Evolutionary conservation across 2,888 invertebrate genomes (phyloP).

Genomic region (Drosophila cognata): DNA sequence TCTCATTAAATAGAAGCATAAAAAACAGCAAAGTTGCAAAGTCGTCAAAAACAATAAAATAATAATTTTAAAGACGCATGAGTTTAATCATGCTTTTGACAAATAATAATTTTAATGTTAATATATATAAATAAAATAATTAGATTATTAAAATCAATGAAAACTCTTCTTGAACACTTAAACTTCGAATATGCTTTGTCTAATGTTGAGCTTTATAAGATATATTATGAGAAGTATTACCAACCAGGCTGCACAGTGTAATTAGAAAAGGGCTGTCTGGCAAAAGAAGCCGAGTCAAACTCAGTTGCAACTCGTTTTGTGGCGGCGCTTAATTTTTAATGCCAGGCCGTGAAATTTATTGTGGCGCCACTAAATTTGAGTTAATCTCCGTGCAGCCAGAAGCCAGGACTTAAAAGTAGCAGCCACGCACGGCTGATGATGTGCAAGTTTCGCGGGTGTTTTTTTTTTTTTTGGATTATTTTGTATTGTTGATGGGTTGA

Average conservation of each 20-base stretch:
- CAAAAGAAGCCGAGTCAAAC: conserved; percentile 33
- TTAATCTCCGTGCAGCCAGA: conserved; percentile 69
- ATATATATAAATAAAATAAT: no score
- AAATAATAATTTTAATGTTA: neutral
- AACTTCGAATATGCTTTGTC: neutral
- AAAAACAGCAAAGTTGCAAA: neutral
- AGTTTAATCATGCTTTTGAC: neutral
- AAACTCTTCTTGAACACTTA: neutral
- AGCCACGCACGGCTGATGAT: conserved; percentile 49
- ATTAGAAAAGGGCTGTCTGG: conserved; percentile 44
- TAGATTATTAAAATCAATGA: neutral
- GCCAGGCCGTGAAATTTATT: conserved; percentile 79
- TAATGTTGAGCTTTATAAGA: neutral
- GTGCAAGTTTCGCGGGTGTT: conserved; percentile 47
- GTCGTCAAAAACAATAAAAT: neutral
- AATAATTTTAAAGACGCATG: neutral
- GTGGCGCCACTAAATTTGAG: conserved; percentile 76
- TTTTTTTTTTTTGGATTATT: conserved; percentile 6
- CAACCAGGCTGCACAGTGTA: conserved; percentile 47
- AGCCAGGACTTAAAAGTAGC: conserved; percentile 50
- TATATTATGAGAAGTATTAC: neutral
- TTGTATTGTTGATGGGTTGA: conserved; percentile 12
- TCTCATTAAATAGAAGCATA: neutral
- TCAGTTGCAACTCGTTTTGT: conserved; percentile 60
- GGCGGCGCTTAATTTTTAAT: conserved; percentile 81